These are phyloP conservation scores for Helicoverpa armigera DNA, from an alignment of 1,140 invertebrate genomes.

Conservation along the genomic window DNA sequence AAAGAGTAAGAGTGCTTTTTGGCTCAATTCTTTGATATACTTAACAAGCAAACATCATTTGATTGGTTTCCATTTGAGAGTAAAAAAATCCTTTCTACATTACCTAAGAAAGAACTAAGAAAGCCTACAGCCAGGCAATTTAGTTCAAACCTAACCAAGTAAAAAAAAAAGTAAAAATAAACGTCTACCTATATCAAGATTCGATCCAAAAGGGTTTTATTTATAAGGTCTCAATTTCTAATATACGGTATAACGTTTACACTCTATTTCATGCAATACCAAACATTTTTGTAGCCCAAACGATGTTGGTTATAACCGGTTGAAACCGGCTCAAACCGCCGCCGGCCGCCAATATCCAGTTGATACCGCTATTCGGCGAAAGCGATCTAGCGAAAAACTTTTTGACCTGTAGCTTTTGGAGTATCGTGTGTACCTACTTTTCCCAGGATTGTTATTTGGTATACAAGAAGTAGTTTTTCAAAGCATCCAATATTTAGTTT, in stretches of 20 bases:
- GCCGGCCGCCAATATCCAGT: constrained; percentile 36
- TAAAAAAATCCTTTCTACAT: background rate
- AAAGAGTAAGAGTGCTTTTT: no score
- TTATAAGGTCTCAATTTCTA: constrained; percentile 11
- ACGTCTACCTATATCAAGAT: background rate
- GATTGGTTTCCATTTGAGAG: no score
- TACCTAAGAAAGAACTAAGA: background rate
- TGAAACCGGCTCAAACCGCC: constrained; percentile 30
- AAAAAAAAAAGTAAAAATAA: background rate
- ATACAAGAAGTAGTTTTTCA: background rate
- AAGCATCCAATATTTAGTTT: background rate
- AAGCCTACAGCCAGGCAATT: background rate
- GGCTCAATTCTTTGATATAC: no score
- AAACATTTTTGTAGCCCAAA: constrained; percentile 30
- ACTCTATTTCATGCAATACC: constrained; percentile 27
- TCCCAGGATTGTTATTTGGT: background rate
- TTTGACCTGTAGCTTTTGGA: background rate
- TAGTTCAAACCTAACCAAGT: background rate
- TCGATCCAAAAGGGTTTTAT: background rate
- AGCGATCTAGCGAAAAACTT: constrained; percentile 28
- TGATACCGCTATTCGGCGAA: constrained; percentile 27
- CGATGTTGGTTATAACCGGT: constrained; percentile 30
- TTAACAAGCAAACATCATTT: no score
- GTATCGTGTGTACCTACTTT: background rate
- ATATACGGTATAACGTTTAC: constrained; percentile 15